phyloP scores from a whole-genome alignment of 2,888 invertebrate species.

The Pachymerium ferrugineum region DNA sequence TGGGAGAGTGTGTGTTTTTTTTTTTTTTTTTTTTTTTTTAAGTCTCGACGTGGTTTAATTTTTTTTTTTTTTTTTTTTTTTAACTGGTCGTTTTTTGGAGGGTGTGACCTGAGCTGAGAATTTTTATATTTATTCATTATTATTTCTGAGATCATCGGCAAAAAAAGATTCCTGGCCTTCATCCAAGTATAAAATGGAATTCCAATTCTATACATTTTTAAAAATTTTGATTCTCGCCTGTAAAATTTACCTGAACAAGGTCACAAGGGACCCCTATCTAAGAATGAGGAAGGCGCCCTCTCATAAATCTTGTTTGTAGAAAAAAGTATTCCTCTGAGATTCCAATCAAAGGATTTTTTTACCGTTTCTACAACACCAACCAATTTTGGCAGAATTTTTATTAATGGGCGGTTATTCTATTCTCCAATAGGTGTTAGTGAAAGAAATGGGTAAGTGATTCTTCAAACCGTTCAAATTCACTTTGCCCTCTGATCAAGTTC shows the following conservation, averaged over 20 bases:
- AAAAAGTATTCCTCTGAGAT: background rate
- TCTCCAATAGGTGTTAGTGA: too few relatives aligned
- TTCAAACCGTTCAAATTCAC: background rate
- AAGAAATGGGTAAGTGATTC: background rate
- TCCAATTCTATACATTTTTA: background rate
- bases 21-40: too few relatives aligned
- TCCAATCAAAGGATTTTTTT: background rate
- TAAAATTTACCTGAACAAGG: slow-evolving; percentile 1
- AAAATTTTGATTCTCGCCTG: background rate
- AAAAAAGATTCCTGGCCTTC: background rate
- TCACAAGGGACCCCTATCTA: slow-evolving; percentile 3
- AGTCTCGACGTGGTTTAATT: too few relatives aligned
- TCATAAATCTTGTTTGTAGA: background rate
- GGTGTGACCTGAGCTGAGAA: too few relatives aligned
- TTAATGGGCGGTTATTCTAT: background rate
- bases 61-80: background rate
- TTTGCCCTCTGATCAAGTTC: background rate
- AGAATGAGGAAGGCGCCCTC: slow-evolving; percentile 17
- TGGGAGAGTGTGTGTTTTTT: too few relatives aligned
- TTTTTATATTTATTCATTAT: background rate
- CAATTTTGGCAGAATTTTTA: background rate
- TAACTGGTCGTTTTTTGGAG: too few relatives aligned
- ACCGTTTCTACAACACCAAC: background rate
- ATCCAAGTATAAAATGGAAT: background rate
- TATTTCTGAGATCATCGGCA: background rate